Evolutionary conservation across 2,888 invertebrate genomes (phyloP).

Genomic region (Blastobasis adustella): DNA sequence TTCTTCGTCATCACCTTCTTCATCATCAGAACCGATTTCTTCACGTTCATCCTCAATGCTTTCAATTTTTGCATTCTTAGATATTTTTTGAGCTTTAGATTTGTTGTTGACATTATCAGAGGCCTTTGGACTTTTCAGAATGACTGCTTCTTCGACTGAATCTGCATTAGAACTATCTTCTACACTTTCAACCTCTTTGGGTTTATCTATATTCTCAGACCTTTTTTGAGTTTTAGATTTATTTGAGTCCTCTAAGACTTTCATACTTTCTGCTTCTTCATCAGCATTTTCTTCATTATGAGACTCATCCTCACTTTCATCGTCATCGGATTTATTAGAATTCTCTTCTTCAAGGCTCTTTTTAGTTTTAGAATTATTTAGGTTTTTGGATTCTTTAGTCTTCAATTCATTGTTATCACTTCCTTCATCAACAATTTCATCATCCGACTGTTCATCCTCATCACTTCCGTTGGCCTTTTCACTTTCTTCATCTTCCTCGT

Average conservation of each 20-base stretch:
- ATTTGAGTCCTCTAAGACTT: background rate
- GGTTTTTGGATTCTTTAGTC: background rate
- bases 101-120: no score
- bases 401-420: constrained; percentile 1
- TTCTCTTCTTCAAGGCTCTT: no score
- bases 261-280: constrained; percentile 11
- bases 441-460: background rate
- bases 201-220: background rate
- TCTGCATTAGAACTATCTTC: no score
- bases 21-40: constrained; percentile 18
- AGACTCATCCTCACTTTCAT: constrained; percentile 1
- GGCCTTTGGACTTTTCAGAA: no score
- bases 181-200: background rate
- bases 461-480: background rate
- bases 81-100: no score
- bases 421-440: constrained; percentile 9
- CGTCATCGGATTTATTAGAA: background rate
- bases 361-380: no score
- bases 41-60: constrained; percentile 13
- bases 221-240: no score
- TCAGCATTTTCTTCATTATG: constrained; percentile 9
- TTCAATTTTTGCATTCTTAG: no score
- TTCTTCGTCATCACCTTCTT: constrained; percentile 16
- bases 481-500: constrained; percentile 31
- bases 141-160: no score